Base-by-base conservation (phyloP, 2,888 invertebrate species). In the Phorcus lineatus region DNA sequence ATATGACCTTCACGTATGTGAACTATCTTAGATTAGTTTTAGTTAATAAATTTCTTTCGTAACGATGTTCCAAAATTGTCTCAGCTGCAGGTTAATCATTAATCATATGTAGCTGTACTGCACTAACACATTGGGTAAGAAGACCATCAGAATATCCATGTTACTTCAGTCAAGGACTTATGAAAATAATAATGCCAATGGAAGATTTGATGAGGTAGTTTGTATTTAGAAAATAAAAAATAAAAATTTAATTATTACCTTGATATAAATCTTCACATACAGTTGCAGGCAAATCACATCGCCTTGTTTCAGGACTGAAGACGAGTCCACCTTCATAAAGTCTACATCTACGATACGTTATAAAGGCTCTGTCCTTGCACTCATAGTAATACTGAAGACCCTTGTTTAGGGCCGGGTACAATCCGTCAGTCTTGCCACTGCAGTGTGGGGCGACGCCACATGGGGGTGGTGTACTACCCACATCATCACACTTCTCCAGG, bases 391-490 rank as follows among this genome's bases (percentile, higher is more conserved):
- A 62, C 36, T 77, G 76, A 2, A 81, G 57, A 24, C 83, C 83
- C 24, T 75, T 53, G 31, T 81, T 70, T 22, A 81, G 74, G 2
- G 80, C 79, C 4, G 81, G 83, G 57, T 83, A 83, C 6, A 79
- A 74, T 1, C 83, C 83, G 62, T 83, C 79, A 9, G 77, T 47
- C 31, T 67, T 74, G 31, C 77, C 53, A n/a, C 22, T 40, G 19
- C 83, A 83, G 6, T 77, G 52, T 6, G 83, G 77, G 2, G 78
- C 77, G 0, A 78, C 17, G 6, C 79, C 81, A 62, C 83, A 83
- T 0, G 81, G 80, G 4, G 81, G 74, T n/a, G 75, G 74, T 24
- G 77, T 79, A 19, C 67, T 77, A 2, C 52, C 55, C 47, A 78
- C 79, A 53, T 79, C 79, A 40, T 74, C 79, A 70, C 83, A 82